Evolutionary conservation across 1,140 invertebrate genomes (phyloP).

Genomic region (Drosophila serrata): DNA sequence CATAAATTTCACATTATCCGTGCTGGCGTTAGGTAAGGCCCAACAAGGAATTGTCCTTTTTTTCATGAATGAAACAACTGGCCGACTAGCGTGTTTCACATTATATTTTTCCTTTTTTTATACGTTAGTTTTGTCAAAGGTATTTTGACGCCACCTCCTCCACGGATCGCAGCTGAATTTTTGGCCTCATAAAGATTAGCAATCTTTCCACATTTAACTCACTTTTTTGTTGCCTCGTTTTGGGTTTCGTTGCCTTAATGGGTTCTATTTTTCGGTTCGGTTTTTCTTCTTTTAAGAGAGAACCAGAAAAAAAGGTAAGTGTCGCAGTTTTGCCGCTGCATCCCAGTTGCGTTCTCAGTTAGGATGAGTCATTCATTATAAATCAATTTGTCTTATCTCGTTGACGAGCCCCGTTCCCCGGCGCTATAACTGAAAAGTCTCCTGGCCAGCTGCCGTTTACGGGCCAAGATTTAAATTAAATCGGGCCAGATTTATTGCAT

Average conservation of each 20-base stretch:
- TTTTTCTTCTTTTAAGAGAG: conserved; percentile 26
- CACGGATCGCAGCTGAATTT: conserved; percentile 67
- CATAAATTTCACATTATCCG: conserved; percentile 78
- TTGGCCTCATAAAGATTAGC: conserved; percentile 75
- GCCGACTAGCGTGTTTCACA: conserved; percentile 38
- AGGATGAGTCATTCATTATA: conserved; percentile 76
- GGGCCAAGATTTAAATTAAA: conserved; percentile 6
- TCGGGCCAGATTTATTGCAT: neutral
- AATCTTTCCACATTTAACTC: conserved; percentile 73
- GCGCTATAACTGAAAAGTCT: conserved; percentile 23
- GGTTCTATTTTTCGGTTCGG: conserved; percentile 28
- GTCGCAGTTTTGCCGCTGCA: conserved; percentile 51
- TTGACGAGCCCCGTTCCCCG: conserved; percentile 40
- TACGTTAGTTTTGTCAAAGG: conserved; percentile 50
- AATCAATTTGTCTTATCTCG: conserved; percentile 78
- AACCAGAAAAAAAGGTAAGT: conserved; percentile 15
- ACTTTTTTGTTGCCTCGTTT: conserved; percentile 32
- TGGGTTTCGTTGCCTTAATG: conserved; percentile 47
- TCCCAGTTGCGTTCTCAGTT: conserved; percentile 34
- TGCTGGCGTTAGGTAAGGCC: conserved; percentile 46
- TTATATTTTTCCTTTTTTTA: conserved; percentile 27
- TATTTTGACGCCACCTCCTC: conserved; percentile 74
- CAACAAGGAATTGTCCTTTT: conserved; percentile 42
- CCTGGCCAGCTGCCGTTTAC: conserved; percentile 55
- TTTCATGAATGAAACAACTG: conserved; percentile 72